Evolutionary conservation across 2,797 vertebrate genomes (phyloP).

Genomic region (Macrochelys suwanniensis): DNA sequence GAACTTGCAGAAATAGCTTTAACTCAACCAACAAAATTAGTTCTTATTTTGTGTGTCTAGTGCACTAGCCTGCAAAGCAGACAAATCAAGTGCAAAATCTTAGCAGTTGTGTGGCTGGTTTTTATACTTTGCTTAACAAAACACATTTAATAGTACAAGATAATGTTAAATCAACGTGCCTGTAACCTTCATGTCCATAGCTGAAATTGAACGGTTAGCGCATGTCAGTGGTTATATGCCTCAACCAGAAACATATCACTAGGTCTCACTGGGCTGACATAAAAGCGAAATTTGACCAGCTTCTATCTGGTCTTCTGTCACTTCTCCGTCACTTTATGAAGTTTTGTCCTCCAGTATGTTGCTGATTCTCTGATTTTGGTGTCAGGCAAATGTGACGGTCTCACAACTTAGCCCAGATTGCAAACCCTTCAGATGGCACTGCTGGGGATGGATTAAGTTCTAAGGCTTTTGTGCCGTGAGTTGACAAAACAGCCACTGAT

Average conservation of each 20-base stretch:
- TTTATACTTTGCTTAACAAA: background rate
- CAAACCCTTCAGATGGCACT: background rate
- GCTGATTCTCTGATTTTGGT: background rate
- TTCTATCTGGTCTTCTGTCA: background rate
- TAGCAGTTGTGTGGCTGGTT: background rate
- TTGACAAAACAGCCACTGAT: background rate
- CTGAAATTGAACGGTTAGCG: background rate
- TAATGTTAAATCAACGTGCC: background rate
- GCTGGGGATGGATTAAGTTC: background rate
- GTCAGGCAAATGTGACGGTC: background rate
- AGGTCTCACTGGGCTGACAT: background rate
- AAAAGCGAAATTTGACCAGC: background rate
- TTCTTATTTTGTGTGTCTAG: background rate
- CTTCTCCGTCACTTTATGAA: background rate
- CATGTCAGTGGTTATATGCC: background rate
- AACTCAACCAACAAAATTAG: slow-evolving; percentile 19
- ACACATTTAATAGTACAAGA: slow-evolving; percentile 6
- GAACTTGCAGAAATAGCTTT: slow-evolving; percentile 22
- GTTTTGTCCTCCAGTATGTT: background rate
- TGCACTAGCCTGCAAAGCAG: slow-evolving; percentile 24
- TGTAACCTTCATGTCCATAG: background rate
- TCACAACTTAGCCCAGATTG: background rate
- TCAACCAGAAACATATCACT: slow-evolving; percentile 20
- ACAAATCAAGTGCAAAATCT: background rate
- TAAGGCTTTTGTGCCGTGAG: background rate